Evolutionary conservation across 2,888 invertebrate genomes (phyloP).

Genomic region (Andrena fulva): DNA sequence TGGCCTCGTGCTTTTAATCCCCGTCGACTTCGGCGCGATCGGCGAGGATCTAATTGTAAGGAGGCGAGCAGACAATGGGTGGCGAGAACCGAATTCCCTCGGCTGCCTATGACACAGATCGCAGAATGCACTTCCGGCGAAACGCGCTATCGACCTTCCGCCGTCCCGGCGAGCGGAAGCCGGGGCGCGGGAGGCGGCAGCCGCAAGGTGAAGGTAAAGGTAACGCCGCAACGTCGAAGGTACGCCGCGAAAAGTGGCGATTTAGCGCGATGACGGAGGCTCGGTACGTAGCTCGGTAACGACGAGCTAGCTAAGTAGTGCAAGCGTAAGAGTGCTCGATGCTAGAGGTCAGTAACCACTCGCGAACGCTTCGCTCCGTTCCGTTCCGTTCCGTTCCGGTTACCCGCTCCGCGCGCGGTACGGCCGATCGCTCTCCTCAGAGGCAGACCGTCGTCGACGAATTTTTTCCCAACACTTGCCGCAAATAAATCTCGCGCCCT

Average conservation of each 20-base stretch:
- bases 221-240: slow-evolving; percentile 57
- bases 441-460: not conserved
- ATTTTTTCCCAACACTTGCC: not conserved
- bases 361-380: slow-evolving; percentile 68
- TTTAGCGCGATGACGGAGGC: slow-evolving; percentile 58
- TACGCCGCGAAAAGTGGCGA: slow-evolving; percentile 68
- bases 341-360: slow-evolving; percentile 80
- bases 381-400: slow-evolving; percentile 78
- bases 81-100: not conserved
- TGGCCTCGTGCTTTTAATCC: slow-evolving; percentile 33
- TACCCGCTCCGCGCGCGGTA: slow-evolving; percentile 72
- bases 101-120: slow-evolving; percentile 54
- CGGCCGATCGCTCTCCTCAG: slow-evolving; percentile 62
- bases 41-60: not conserved
- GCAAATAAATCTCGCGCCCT: not conserved
- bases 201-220: slow-evolving; percentile 79
- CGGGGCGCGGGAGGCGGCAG: slow-evolving; percentile 25
- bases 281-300: slow-evolving; percentile 64
- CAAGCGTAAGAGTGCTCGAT: slow-evolving; percentile 83
- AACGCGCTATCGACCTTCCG: slow-evolving; percentile 47
- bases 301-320: slow-evolving; percentile 82
- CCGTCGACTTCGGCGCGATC: not conserved
- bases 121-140: slow-evolving; percentile 43
- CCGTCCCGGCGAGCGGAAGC: slow-evolving; percentile 46
- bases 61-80: not conserved